Evolutionary conservation across 2,113 vertebrate species (phyloP), one percentile per base, ranked within the genome.

Genomic region (Kobus ellipsiprymnus): DNA sequence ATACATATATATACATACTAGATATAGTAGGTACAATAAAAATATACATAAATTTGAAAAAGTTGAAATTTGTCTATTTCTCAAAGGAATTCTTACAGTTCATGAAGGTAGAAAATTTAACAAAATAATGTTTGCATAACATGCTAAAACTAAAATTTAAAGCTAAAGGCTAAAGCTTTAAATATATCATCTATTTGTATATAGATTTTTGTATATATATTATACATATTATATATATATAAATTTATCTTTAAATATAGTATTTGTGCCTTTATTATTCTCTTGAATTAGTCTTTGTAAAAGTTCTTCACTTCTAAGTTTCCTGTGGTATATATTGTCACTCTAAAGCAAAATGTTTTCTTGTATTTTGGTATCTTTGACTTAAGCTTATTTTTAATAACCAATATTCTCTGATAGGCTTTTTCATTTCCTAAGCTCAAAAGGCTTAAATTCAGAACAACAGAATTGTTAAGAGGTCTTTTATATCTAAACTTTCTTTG

Each of bases 401-500:
- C 25, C 54, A 87, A 87, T 93, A 77, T 93, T 91, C 44, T 85
- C 30, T 30, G 16, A 36, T 8, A 71, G 33, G 29, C 19, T 81
- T 33, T 62, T 90, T 59, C 29, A 77, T 60, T 77, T 85, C 62
- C 23, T 57, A 64, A 93, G 29, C 16, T 50, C 54, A 71, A 71
- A 60, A 86, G 64, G 33, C 16, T 84, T 93, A 93, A n/a, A 77
- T 82, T 77, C 16, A 93, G 83, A 60, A 77, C 55, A 55, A 92
- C 2, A 77, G 16, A 86, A 77, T 9, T 59, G 16, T 86, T 74
- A 60, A 60, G 64, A 77, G 16, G 44, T 12, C 64, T 78, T 71
- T 86, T 57, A 59, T 55, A 85, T 27, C 21, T 77, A 93, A 93
- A 59, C 82, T 17, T 46, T 92, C 81, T 48, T 57, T 46, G 30